Base-by-base conservation (phyloP, 2,797 vertebrate species). In the Nannoperca obscura region DNA sequence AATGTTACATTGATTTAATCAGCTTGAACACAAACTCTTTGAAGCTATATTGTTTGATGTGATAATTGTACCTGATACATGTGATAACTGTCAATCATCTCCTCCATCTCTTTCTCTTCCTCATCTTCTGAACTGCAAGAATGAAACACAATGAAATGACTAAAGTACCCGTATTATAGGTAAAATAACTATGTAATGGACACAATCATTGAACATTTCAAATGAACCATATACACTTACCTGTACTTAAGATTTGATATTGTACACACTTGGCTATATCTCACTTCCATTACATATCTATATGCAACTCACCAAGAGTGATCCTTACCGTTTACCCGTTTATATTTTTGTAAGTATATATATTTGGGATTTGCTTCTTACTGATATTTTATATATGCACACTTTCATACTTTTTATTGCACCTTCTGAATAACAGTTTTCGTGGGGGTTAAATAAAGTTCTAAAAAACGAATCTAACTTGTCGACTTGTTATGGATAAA, bases 81-180 rank as follows among this genome's bases (percentile, higher is more conserved):
- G 67, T 90, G 76, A 86, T 86, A 95, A 63, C 93, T 93, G 38
- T 69, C 94, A 85, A 92, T 91, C 69, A 86, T 93, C 60, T 93
- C 94, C 81, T 96, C 93, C 91, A 89, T 94, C 42, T 96, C 95
- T 72, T 82, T 91, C 71, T 97, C 97, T 24, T 94, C 94, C 71
- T 97, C 97, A 40, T 99, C 97, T 50, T 97, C 97, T 2, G 97
- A 98, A 84, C 97, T 99, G 88, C 38, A 70, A 59, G 2, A 76
- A 58, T 14, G 1, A 22, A 52, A 49, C n/a, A 80, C 14, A 75
- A 46, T 22, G 0, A 55, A 44, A 74, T 6, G 0, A n/a, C 11
- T 38, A 32, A 1, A 20, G 4, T 22, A 32, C 3, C 6, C 11
- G 2, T 49, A 30, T 44, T 20, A 47, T 6, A 19, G 2, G 3